Conservation (phyloP, 2,797 vertebrate species). For the Carduelis carduelis region DNA sequence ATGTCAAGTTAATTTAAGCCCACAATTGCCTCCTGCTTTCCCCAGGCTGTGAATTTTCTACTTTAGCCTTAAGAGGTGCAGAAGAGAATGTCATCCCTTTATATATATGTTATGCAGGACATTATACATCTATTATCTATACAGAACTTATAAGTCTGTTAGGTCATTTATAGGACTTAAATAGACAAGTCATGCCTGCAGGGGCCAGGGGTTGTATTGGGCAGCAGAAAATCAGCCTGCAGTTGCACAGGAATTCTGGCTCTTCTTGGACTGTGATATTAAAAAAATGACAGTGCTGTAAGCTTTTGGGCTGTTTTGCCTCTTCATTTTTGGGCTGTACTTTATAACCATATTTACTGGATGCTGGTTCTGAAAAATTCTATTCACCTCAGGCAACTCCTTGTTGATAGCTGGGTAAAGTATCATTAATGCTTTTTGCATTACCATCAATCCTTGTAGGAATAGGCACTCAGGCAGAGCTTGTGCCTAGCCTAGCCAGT, state of each 20-base stretch:
- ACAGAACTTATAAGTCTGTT: background rate
- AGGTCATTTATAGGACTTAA: conserved; percentile 7
- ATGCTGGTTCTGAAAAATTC: conserved; percentile 51
- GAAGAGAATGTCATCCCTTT: conserved; percentile 4
- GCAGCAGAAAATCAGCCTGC: conserved; percentile 15
- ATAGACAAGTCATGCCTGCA: background rate
- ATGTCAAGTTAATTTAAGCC: conserved; percentile 30
- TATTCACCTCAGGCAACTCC: conserved; percentile 43
- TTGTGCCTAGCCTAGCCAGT: background rate
- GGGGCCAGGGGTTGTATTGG: background rate
- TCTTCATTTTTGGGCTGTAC: conserved; percentile 13
- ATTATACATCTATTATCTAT: conserved; percentile 15
- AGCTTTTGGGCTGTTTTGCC: conserved; percentile 30
- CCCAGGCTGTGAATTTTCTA: conserved; percentile 5
- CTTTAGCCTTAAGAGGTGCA: background rate
- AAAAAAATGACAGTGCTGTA: conserved; percentile 44
- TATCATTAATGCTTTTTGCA: conserved; percentile 49
- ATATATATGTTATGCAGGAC: background rate
- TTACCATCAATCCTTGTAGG: conserved; percentile 53
- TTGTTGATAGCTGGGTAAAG: conserved; percentile 59
- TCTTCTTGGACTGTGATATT: conserved; percentile 14
- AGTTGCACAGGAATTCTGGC: conserved; percentile 6
- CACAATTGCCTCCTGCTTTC: background rate
- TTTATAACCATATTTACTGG: conserved; percentile 58
- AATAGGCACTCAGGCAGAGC: conserved; percentile 37